These are phyloP conservation scores for Podarcis cretensis DNA, from an alignment of 2,113 vertebrate genomes.

Conservation along the genomic window DNA sequence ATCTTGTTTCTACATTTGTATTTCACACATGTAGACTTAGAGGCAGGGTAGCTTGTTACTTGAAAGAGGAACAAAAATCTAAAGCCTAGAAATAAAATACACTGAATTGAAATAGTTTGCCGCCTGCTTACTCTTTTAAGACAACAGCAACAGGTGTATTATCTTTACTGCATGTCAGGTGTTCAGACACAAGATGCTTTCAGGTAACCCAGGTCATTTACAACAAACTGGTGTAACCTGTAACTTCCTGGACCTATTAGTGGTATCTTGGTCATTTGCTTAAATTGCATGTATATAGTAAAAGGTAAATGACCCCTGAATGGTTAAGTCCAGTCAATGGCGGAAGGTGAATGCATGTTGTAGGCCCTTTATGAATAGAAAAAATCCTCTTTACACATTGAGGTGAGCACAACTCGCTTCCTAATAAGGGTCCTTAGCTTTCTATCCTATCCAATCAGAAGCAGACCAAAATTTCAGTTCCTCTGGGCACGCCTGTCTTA, in stretches of 20 bases:
- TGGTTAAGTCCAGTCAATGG: too few relatives aligned
- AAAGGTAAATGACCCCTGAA: too few relatives aligned
- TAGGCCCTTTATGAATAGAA: background rate
- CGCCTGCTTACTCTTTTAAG: background rate
- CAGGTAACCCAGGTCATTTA: background rate
- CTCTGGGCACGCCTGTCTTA: background rate
- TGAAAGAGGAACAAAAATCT: background rate
- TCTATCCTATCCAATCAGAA: constrained; percentile 55
- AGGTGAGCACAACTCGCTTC: background rate
- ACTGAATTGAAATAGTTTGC: background rate
- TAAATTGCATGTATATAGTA: background rate
- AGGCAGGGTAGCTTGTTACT: background rate
- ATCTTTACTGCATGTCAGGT: background rate
- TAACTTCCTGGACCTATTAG: background rate
- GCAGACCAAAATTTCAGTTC: constrained; percentile 59
- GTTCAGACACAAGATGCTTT: background rate
- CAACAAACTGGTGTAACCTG: background rate
- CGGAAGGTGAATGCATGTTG: too few relatives aligned
- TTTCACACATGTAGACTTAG: background rate
- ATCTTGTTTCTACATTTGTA: background rate
- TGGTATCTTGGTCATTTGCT: background rate
- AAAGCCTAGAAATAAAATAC: background rate
- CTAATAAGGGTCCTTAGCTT: background rate
- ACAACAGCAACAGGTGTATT: background rate
- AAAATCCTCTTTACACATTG: background rate